Conservation (phyloP, 2,888 invertebrate genomes). For the Subacronicta megacephala region DNA sequence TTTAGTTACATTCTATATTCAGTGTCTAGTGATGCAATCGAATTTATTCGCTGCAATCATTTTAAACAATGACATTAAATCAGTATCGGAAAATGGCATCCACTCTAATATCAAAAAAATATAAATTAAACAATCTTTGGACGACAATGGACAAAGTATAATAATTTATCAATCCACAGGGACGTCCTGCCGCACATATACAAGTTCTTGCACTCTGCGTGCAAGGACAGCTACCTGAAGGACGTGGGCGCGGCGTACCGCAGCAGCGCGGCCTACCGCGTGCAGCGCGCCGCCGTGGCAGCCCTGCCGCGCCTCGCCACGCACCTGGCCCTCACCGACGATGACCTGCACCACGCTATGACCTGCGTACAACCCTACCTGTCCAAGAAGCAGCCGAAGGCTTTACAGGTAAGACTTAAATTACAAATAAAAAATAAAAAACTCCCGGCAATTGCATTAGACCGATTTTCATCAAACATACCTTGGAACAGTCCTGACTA, state of each 20-base stretch:
- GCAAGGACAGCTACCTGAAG: conserved; percentile 89
- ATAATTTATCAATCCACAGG: conserved; percentile 72
- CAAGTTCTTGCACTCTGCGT: conserved; percentile 85
- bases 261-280: conserved; percentile 80
- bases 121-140: too few species aligned
- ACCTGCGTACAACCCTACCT: conserved; percentile 86
- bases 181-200: conserved; percentile 92
- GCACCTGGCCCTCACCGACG: conserved; percentile 83
- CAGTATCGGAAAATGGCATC: too few species aligned
- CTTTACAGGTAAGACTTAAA: conserved; percentile 88
- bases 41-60: too few species aligned
- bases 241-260: conserved; percentile 89
- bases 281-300: conserved; percentile 87
- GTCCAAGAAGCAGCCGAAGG: conserved; percentile 89
- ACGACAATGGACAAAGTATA: too few species aligned
- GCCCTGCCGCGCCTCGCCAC: conserved; percentile 82
- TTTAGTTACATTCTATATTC: too few species aligned
- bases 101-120: too few species aligned
- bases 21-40: too few species aligned
- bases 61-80: too few species aligned
- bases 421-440: too few species aligned
- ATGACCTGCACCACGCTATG: conserved; percentile 78
- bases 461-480: too few species aligned
- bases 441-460: too few species aligned
- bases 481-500: too few species aligned